Evolutionary conservation across 2,888 invertebrate genomes (phyloP).

Genomic region (Drosophila tanythrix): DNA sequence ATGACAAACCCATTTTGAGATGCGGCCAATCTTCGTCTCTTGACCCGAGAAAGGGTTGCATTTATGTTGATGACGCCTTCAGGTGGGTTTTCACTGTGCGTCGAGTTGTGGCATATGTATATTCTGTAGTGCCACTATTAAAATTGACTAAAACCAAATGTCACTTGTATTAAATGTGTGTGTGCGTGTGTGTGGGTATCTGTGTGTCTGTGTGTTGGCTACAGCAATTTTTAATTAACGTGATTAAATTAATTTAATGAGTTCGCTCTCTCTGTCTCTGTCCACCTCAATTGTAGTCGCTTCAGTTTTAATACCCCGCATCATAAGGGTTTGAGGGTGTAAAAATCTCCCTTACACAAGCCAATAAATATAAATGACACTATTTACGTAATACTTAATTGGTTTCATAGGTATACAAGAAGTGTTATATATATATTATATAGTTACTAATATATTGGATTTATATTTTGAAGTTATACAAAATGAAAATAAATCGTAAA

Average conservation of each 20-base stretch:
- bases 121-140: constrained; percentile 75
- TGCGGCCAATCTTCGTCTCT: background rate
- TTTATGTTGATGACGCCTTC: constrained; percentile 42
- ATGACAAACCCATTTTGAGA: constrained; percentile 17
- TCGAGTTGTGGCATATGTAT: constrained; percentile 78
- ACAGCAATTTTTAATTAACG: constrained; percentile 69
- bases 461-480: background rate
- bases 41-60: background rate
- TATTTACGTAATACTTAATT: background rate
- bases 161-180: constrained; percentile 7
- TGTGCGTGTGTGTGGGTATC: constrained; percentile 14
- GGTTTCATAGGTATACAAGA: background rate
- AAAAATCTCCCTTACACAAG: background rate
- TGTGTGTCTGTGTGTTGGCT: constrained; percentile 29
- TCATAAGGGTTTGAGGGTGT: background rate
- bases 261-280: constrained; percentile 27
- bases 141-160: constrained; percentile 71
- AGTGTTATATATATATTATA: background rate
- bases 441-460: background rate
- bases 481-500: background rate
- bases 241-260: constrained; percentile 77
- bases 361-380: background rate
- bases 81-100: constrained; percentile 45
- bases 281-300: constrained; percentile 33
- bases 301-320: constrained; percentile 18